These are phyloP conservation scores for Antechinus stuartii DNA, from an alignment of 2,113 vertebrate genomes.

Conservation along the genomic window DNA sequence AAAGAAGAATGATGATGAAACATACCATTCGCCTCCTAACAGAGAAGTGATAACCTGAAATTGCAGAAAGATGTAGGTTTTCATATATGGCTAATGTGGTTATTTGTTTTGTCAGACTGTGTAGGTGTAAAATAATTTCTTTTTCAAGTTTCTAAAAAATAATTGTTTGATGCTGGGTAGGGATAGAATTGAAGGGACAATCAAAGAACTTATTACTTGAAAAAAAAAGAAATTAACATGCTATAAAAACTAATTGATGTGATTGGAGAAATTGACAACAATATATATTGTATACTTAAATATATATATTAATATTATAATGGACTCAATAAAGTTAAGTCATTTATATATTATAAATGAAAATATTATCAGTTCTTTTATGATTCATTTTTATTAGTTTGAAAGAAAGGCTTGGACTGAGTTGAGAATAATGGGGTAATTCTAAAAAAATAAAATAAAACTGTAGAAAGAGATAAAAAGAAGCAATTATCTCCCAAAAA, in stretches of 20 bases:
- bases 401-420: too few species aligned
- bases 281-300: too few species aligned
- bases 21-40: not conserved
- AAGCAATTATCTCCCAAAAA: too few species aligned
- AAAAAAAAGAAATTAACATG: not conserved
- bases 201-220: not conserved
- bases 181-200: not conserved
- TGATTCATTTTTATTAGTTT: too few species aligned
- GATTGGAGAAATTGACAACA: too few species aligned
- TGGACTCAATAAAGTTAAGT: too few species aligned
- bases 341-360: too few species aligned
- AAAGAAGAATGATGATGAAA: not conserved
- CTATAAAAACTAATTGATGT: not conserved
- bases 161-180: not conserved
- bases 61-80: not conserved
- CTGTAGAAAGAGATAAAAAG: too few species aligned
- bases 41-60: not conserved
- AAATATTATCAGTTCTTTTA: too few species aligned
- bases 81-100: not conserved
- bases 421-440: too few species aligned
- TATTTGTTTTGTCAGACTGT: not conserved
- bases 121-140: not conserved
- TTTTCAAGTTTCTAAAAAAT: not conserved
- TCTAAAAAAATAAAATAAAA: too few species aligned
- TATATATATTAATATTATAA: too few species aligned